These are phyloP conservation scores for Prionace glauca DNA, from an alignment of 2,797 vertebrate species.

Conservation along the genomic window DNA sequence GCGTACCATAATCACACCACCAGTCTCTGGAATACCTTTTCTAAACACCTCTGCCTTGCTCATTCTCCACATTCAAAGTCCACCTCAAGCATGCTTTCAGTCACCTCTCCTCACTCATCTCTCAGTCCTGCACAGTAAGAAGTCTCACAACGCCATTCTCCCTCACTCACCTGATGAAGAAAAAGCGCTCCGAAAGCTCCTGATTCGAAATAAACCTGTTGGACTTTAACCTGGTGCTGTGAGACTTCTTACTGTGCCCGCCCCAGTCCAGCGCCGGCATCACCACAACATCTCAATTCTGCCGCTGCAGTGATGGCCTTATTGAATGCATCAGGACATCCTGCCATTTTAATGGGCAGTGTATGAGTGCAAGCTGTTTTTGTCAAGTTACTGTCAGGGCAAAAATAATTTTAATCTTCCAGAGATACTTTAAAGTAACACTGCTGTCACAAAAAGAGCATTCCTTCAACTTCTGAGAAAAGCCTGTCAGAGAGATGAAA, in stretches of 20 bases:
- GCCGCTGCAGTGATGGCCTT: neutral
- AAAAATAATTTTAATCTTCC: constrained; percentile 11
- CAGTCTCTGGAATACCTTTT: neutral
- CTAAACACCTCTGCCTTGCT: neutral
- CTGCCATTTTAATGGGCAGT: neutral
- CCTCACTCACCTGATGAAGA: too few species aligned
- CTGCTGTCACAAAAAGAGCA: neutral
- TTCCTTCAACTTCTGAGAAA: constrained; percentile 16
- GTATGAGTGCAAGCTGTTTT: neutral
- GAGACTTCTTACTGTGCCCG: too few species aligned
- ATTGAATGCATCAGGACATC: neutral
- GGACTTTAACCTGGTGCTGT: too few species aligned
- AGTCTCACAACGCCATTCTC: too few species aligned
- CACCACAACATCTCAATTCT: too few species aligned
- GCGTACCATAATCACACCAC: too few species aligned
- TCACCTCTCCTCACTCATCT: neutral
- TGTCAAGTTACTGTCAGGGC: neutral
- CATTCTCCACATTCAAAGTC: neutral
- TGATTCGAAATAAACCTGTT: too few species aligned
- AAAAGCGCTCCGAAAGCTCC: too few species aligned
- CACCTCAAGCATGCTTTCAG: neutral
- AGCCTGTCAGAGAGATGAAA: constrained; percentile 30
- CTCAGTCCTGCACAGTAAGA: neutral
- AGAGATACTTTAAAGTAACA: constrained; percentile 9
- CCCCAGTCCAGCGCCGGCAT: too few species aligned